These are phyloP conservation scores for Ursus arctos DNA, from an alignment of 2,113 vertebrate species.

Conservation along the genomic window DNA sequence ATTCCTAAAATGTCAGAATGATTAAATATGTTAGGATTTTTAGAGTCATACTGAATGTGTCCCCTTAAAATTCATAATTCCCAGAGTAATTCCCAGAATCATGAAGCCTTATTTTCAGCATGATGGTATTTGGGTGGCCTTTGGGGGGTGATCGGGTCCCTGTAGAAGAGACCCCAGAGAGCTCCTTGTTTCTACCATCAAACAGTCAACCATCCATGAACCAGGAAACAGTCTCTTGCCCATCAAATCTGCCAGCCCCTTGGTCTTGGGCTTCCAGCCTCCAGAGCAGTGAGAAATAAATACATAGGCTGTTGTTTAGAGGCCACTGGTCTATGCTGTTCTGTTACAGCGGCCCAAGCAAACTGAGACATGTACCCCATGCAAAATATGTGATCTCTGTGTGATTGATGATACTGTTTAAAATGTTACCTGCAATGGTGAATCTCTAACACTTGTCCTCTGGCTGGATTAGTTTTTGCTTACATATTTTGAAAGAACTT, in stretches of 20 bases:
- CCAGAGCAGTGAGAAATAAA: neutral
- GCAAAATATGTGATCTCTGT: neutral
- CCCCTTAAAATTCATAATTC: neutral
- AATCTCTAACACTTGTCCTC: neutral
- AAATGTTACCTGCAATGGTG: neutral
- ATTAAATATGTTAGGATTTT: neutral
- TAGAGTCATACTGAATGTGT: neutral
- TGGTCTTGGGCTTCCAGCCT: neutral
- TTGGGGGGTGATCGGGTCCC: neutral
- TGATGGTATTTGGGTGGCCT: neutral
- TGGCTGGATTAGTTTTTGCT: neutral
- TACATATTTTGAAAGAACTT: no score
- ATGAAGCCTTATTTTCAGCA: neutral
- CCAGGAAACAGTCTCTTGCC: neutral
- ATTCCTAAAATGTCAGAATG: neutral
- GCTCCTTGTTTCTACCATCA: neutral
- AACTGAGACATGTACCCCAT: neutral
- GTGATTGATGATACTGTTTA: neutral
- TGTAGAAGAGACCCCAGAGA: neutral
- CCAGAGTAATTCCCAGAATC: neutral
- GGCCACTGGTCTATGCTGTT: neutral
- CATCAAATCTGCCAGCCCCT: neutral
- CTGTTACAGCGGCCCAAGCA: neutral
- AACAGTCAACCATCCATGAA: neutral
- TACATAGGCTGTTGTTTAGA: neutral